Conservation (phyloP, 2,888 invertebrate genomes). For the Lymantria monacha region DNA sequence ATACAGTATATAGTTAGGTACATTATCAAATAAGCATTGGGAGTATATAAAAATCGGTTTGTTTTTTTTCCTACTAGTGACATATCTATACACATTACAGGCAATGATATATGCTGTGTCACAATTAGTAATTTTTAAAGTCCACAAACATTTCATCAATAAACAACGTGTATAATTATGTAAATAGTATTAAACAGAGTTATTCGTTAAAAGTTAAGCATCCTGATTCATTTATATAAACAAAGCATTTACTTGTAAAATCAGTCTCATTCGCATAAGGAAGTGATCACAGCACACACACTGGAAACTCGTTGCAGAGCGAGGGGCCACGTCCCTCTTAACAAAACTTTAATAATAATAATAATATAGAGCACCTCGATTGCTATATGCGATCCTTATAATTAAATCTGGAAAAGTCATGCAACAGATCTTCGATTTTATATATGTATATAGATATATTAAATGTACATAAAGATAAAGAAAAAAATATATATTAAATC, state of each 20-base stretch:
- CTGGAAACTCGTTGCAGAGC: constrained; percentile 78
- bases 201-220: constrained; percentile 49
- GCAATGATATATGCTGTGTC: not conserved
- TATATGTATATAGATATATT: constrained; percentile 52
- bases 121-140: not conserved
- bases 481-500: constrained; percentile 46
- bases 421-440: constrained; percentile 62
- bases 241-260: constrained; percentile 77
- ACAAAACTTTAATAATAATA: constrained; percentile 67
- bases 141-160: not conserved
- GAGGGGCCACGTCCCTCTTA: constrained; percentile 71
- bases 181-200: constrained; percentile 1
- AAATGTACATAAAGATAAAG: constrained; percentile 46
- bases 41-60: constrained; percentile 56
- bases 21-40: constrained; percentile 56
- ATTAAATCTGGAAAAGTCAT: constrained; percentile 64
- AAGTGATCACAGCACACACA: constrained; percentile 81
- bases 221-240: constrained; percentile 63
- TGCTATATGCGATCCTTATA: constrained; percentile 63
- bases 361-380: constrained; percentile 73
- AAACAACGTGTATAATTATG: not conserved
- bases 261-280: constrained; percentile 83
- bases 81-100: constrained; percentile 10
- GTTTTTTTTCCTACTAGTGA: constrained; percentile 21
- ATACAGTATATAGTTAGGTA: constrained; percentile 59